Conservation (phyloP, 1,140 invertebrate species). For the Diprion similis region DNA sequence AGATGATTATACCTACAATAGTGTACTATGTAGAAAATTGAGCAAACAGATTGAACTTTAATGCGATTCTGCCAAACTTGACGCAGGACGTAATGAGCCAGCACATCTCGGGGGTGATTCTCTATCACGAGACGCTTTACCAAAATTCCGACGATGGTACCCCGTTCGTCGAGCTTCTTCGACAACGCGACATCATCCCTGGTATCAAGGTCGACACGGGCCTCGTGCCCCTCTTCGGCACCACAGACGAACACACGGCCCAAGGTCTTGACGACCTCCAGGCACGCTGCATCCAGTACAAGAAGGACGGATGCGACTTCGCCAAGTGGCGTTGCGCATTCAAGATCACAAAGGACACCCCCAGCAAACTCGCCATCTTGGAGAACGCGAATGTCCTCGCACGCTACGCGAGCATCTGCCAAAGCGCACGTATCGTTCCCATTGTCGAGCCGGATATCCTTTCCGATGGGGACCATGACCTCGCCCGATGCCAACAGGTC, state of each 20-base stretch:
- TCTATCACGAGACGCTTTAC: constrained; percentile 98
- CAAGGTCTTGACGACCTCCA: constrained; percentile 96
- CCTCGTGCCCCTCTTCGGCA: constrained; percentile 87
- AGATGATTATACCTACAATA: no score
- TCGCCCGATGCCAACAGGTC: constrained; percentile 92
- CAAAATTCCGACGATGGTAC: constrained; percentile 90
- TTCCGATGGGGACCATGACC: constrained; percentile 90
- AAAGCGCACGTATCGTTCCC: constrained; percentile 94
- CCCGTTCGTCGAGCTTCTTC: constrained; percentile 81
- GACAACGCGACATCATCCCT: constrained; percentile 86
- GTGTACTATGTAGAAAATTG: no score
- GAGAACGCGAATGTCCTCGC: constrained; percentile 97
- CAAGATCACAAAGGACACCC: constrained; percentile 90
- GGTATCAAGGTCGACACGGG: constrained; percentile 95
- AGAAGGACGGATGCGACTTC: constrained; percentile 97
- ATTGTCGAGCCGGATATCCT: constrained; percentile 95
- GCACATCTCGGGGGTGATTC: constrained; percentile 89
- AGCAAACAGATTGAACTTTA: no score
- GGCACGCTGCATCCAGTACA: constrained; percentile 95
- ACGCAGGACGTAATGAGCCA: constrained; percentile 66
- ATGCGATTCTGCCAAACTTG: neutral
- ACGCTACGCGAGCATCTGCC: constrained; percentile 95
- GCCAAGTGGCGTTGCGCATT: constrained; percentile 98
- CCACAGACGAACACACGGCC: constrained; percentile 93
- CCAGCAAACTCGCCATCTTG: constrained; percentile 88